Base-by-base conservation (phyloP, 2,888 invertebrate genomes). In the Amphipyra tragopoginis region DNA sequence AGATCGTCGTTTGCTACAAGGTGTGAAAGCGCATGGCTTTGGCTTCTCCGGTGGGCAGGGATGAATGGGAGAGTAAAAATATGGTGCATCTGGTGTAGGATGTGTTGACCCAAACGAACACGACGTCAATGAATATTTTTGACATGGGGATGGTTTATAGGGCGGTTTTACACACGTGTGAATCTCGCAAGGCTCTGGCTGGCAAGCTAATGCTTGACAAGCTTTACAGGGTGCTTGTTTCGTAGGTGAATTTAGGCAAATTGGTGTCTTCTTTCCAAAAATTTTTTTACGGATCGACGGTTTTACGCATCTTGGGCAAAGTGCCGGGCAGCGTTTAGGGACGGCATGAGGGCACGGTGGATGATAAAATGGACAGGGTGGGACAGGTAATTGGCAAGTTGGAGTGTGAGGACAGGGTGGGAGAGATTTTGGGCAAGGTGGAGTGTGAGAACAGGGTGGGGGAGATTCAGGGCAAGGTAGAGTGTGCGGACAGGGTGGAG, bases 51-150 rank as follows among this genome's bases (percentile, higher is more conserved):
- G 56, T 4, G 50, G 40, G 15, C 78, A 77, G 11, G 75, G 75
- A 49, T 77, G 78, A 33, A 74, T 49, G 0, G 78, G 75, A 0
- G 75, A 77, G 34, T 70, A 70, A 34, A 45, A 56, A 7, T 38
- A 68, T 0, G 70, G 70, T 42, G 70, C 56, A 0, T 74, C 70
- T 33, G 63, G 47, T 14, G 26, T n/a, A 4, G 4, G 26, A n/a
- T 26, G 42, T 7, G 67, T 9, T 9, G 40, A 13, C 7, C 7
- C 43, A 38, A 10, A 61, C 5, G 70, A 71, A 38, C 44, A 50
- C 0, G 57, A 58, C 1, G 43, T 57, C 11, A 36, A 7, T 11
- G 51, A 59, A 40, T 47, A 40, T 34, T 47, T 58, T 58, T 21
- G 5, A 36, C 47, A 52, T 26, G 51, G 51, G 8, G 44, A 47